Base-by-base conservation (phyloP, 2,888 invertebrate genomes). In the Ceriagrion tenellum region DNA sequence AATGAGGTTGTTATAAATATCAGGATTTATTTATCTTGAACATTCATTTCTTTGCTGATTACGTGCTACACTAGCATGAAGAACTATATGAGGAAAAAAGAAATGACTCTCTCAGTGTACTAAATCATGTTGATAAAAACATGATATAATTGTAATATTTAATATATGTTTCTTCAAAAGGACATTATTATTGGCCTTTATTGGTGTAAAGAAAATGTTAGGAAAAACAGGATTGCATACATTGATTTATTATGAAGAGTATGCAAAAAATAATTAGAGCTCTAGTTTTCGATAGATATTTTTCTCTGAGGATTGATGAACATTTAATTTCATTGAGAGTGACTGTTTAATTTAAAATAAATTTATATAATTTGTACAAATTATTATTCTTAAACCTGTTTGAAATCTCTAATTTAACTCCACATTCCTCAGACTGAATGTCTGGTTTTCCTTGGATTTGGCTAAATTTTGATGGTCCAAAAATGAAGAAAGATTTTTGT, bases 11-110 rank as follows among this genome's bases (percentile, higher is more conserved):
- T 69, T 69, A 47, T 69, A 74, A 26, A 63, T 93, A 16, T 69
- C 47, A 74, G 69, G 93, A 74, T 93, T 93, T 69, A 93, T 93
- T 93, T 93, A 93, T 93, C 93, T 93, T 93, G 93, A 63, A 26
- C 30, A 69, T 74, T 47, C 93, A 93, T 40, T 93, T 69, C 63
- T 55, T 69, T 47, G 59, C 47, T 93, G 47, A 20, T 10, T 69
- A 69, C 47, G 74, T 59, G 47, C 47, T 69, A 69, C 93, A 69
- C 20, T 35, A 40, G 90, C 56, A 56, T 56, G 59, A 56, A 91
- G 23, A 23, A 35, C 40, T 59, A 40, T 30, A 59, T 91, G 59
- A 59, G 18, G 30, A 40, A 35, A 91, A 59, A 59, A 59, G 56
- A 59, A 59, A 59, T 35, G 59, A 91, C 35, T 59, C 26, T 55